A percentile compares a stretch with the other conserved stretches of the same genome.
These are phyloP conservation scores for Drosophila orena DNA, from an alignment of 1,140 invertebrate genomes.

Conservation along the genomic window DNA sequence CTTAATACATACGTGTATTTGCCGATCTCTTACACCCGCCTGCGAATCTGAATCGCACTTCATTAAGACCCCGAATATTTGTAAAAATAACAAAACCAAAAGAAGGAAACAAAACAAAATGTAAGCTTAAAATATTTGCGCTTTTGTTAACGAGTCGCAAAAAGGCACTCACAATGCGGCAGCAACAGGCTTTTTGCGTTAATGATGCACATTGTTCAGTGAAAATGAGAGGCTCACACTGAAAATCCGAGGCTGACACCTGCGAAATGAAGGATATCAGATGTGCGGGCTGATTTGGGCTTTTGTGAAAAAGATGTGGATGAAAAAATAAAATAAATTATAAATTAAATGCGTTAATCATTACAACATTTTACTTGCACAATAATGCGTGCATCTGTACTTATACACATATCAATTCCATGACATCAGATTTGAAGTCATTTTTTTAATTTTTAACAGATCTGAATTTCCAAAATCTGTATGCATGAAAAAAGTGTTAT, in stretches of 20 bases:
- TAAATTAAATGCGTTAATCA: too few species aligned
- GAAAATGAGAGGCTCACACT: constrained; percentile 68
- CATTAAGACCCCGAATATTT: constrained; percentile 71
- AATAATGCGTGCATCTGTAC: too few species aligned
- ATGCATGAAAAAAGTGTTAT: background rate
- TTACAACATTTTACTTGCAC: too few species aligned
- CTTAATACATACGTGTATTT: constrained; percentile 53
- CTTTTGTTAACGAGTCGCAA: constrained; percentile 74
- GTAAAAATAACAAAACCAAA: constrained; percentile 66
- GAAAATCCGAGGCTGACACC: constrained; percentile 18
- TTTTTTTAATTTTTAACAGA: background rate
- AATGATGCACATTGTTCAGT: constrained; percentile 82
- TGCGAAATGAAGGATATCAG: constrained; percentile 41
- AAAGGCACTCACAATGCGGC: constrained; percentile 48
- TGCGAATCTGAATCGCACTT: constrained; percentile 78
- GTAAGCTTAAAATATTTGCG: constrained; percentile 80
- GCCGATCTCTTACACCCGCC: constrained; percentile 3
- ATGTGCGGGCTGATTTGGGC: background rate
- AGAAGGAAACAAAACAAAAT: constrained; percentile 42
- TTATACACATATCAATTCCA: background rate
- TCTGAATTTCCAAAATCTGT: background rate
- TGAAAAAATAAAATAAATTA: background rate
- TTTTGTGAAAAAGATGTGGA: background rate
- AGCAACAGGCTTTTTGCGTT: constrained; percentile 60
- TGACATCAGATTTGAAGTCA: background rate